These are phyloP conservation scores for Drosophila ambigua DNA, from an alignment of 1,140 invertebrate species.

Conservation along the genomic window DNA sequence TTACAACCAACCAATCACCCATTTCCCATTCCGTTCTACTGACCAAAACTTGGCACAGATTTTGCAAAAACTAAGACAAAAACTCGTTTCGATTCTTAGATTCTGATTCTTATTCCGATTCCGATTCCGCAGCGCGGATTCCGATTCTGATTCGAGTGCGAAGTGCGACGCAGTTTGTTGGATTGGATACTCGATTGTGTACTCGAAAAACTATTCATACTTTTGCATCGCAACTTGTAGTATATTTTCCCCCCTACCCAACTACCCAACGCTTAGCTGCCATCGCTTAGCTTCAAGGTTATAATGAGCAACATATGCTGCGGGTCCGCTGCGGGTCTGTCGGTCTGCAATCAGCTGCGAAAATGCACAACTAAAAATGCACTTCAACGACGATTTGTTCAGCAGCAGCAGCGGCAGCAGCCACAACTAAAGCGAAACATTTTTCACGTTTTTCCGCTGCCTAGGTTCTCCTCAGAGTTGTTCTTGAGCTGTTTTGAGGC, in stretches of 20 bases:
- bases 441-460: slow-evolving; percentile 75
- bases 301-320: slow-evolving; percentile 75
- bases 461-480: slow-evolving; percentile 34
- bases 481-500: slow-evolving; percentile 65
- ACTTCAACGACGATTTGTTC: slow-evolving; percentile 66
- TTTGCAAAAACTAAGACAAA: slow-evolving; percentile 22
- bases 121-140: slow-evolving; percentile 5
- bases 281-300: slow-evolving; percentile 58
- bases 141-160: slow-evolving; percentile 28
- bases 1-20: slow-evolving; percentile 6
- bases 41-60: slow-evolving; percentile 54
- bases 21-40: slow-evolving; percentile 59
- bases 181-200: slow-evolving; percentile 26
- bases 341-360: slow-evolving; percentile 68
- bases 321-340: slow-evolving; percentile 35
- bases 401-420: slow-evolving; percentile 41
- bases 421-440: slow-evolving; percentile 54
- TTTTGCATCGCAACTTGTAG: slow-evolving; percentile 29
- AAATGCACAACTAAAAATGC: slow-evolving; percentile 60
- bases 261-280: neutral
- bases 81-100: slow-evolving; percentile 65
- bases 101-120: neutral
- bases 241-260: slow-evolving; percentile 16
- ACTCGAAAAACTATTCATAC: slow-evolving; percentile 40
- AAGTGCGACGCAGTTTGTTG: slow-evolving; percentile 49